Evolutionary conservation across 2,888 invertebrate species (phyloP).

Genomic region (Anthophora plumipes): DNA sequence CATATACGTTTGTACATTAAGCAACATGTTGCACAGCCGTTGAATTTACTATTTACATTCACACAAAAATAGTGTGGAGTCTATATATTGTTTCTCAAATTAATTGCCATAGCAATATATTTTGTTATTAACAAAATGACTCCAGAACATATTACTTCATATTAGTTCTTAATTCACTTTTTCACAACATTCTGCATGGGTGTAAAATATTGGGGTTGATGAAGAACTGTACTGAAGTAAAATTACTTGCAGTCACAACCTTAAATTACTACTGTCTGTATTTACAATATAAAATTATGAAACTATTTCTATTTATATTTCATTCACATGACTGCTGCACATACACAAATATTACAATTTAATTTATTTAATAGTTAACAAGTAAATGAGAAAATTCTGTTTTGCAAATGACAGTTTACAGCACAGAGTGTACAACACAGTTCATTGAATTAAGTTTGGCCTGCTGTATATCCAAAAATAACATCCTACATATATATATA

Average conservation of each 20-base stretch:
- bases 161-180: constrained; percentile 1
- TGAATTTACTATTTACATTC: constrained; percentile 15
- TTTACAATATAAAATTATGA: constrained; percentile 11
- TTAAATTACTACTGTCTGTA: constrained; percentile 1
- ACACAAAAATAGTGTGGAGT: background rate
- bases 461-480: constrained; percentile 59
- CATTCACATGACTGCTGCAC: background rate
- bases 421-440: constrained; percentile 25
- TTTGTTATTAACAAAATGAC: background rate
- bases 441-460: constrained; percentile 45
- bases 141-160: background rate
- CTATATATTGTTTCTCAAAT: constrained; percentile 13
- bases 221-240: background rate
- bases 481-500: constrained; percentile 41
- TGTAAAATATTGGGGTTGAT: background rate
- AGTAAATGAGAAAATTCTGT: background rate
- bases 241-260: background rate
- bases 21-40: constrained; percentile 58
- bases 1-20: constrained; percentile 67
- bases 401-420: constrained; percentile 52
- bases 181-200: background rate
- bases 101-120: constrained; percentile 4
- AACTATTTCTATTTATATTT: background rate
- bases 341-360: background rate
- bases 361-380: background rate